Conservation (phyloP, 2,888 invertebrate genomes). For the Hirtodrosophila cameraria region DNA sequence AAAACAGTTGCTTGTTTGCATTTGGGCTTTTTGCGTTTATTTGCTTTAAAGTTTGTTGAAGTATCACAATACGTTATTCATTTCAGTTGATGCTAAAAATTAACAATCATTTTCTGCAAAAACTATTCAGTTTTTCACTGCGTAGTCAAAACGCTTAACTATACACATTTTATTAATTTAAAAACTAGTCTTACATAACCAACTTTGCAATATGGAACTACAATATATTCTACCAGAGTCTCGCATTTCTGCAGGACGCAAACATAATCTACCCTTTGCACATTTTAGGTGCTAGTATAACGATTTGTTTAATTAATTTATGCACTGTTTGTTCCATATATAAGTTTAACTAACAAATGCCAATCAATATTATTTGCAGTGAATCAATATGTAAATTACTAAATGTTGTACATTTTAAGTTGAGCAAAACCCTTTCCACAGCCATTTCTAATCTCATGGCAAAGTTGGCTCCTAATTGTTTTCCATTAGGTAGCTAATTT, state of each 20-base stretch:
- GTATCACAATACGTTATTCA: no score
- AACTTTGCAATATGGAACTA: no score
- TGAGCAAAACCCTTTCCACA: background rate
- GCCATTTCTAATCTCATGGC: slow-evolving; percentile 12
- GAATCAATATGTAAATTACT: slow-evolving; percentile 42
- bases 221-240: background rate
- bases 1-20: no score
- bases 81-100: no score
- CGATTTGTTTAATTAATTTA: slow-evolving; percentile 25
- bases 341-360: slow-evolving; percentile 8
- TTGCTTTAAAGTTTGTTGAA: no score
- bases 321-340: slow-evolving; percentile 2
- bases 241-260: background rate
- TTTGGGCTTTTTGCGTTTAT: no score
- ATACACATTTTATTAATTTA: no score
- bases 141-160: no score
- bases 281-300: background rate
- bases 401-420: background rate
- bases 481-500: slow-evolving; percentile 59
- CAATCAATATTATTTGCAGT: slow-evolving; percentile 40
- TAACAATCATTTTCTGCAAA: no score
- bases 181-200: no score
- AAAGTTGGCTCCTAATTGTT: slow-evolving; percentile 55
- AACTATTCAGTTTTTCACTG: no score
- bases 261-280: slow-evolving; percentile 4